Evolutionary conservation across 2,113 vertebrate species (phyloP).

Genomic region (Chaetorhynchus papuensis): DNA sequence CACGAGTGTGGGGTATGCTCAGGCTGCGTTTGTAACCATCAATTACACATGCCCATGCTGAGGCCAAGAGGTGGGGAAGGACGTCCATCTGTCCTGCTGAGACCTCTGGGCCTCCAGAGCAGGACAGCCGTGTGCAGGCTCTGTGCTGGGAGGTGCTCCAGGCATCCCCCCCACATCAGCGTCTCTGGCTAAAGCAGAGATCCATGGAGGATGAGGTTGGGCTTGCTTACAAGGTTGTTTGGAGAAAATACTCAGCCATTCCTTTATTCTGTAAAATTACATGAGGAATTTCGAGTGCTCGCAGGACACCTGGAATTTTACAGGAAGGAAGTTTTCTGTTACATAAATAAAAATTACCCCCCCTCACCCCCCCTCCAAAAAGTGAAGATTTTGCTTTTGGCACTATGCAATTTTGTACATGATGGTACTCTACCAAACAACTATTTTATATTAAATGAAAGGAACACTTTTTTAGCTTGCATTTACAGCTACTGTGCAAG

Average conservation of each 20-base stretch:
- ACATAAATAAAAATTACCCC: neutral
- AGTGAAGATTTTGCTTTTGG: neutral
- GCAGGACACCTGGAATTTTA: neutral
- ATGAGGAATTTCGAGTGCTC: neutral
- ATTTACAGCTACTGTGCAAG: neutral
- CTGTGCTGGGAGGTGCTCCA: rapidly evolving
- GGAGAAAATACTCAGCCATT: neutral
- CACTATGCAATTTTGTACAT: neutral
- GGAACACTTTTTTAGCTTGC: neutral
- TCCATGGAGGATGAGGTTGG: neutral
- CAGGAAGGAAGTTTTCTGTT: neutral
- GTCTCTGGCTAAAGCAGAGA: neutral
- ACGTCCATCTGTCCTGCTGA: neutral
- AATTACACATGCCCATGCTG: rapidly evolving
- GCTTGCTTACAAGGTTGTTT: neutral
- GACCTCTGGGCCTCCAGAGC: neutral
- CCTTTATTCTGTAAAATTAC: neutral
- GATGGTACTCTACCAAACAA: neutral
- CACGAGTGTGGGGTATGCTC: rapidly evolving
- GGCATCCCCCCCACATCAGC: rapidly evolving
- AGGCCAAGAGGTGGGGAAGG: neutral
- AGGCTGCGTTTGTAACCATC: neutral
- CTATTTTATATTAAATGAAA: neutral
- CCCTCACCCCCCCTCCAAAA: rapidly evolving
- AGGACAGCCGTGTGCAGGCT: neutral